Evolutionary conservation across 2,888 invertebrate genomes (phyloP), one percentile per base, ranked within the genome.

Genomic region (Zonitis immaculata): DNA sequence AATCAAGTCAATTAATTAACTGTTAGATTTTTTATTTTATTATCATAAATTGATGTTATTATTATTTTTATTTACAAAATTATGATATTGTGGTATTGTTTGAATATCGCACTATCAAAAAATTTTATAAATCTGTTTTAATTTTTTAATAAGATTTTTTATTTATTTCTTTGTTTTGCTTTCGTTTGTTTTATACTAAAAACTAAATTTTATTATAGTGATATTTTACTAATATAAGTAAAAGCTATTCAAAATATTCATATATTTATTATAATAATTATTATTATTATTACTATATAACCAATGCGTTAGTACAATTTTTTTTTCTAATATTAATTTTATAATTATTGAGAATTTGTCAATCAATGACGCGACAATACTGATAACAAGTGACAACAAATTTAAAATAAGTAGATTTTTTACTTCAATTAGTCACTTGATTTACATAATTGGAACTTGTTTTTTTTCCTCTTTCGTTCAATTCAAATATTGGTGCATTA

Each of bases 1-100:
- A 64, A 63, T 66, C 64, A 61, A 69, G 68, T 69, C 68, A 69
- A 68, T 69, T 67, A 57, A 57, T 54, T 55, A 69, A 66, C 62
- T 65, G 61, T 65, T 65, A 62, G 62, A 60, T 60, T 57, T 61
- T 61, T 58, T 46, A 54, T 63, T 35, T 12, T 32, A 64, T 65
- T 62, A 52, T 54, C 54, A 52, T 35, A 52, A 58, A 54, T 57
- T 46, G 22, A 60, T 56, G 51, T 59, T 63, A 58, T 56, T 63
- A 57, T 57, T 57, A 54, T 56, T 59, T 59, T 50, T 54, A 44
- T 57, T 49, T 51, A 18, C 42, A 42, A 39, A 11, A 50, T 35
- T 32, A 11, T 27, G 30, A 26, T 32, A 25, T 14, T 43, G 26
- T 18, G 11, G 43, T 27, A 28, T 43, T n/a, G 9, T n/a, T 14